Conservation (phyloP, 37 sponge, comb jelly and placozoan genomes). For the Ephydatia muelleri region DNA sequence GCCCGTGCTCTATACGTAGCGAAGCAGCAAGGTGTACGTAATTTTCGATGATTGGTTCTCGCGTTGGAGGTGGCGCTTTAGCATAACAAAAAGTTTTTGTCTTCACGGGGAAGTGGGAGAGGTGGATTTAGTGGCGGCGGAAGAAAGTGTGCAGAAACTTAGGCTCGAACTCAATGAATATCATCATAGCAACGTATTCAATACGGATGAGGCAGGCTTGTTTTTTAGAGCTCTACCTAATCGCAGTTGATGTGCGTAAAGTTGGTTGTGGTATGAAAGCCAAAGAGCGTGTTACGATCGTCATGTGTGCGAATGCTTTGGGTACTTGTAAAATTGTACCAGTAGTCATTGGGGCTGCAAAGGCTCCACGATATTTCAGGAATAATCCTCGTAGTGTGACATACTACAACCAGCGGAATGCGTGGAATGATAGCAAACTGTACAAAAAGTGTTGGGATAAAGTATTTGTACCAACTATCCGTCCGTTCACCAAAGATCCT, state of each 20-base stretch:
- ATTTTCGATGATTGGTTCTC: conserved; percentile 64
- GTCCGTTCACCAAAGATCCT: background rate
- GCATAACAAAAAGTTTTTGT: conserved; percentile 41
- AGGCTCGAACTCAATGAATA: conserved; percentile 43
- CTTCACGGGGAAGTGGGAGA: conserved; percentile 75
- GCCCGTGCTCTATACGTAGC: conserved; percentile 16
- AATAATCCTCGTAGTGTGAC: background rate
- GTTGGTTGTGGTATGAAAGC: background rate
- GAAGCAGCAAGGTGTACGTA: conserved; percentile 26
- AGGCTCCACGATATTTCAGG: background rate
- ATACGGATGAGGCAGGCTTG: conserved; percentile 53
- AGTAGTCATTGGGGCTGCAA: background rate
- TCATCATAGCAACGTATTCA: conserved; percentile 37
- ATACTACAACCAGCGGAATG: background rate
- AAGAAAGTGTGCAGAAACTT: conserved; percentile 46
- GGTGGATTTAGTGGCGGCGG: conserved; percentile 32
- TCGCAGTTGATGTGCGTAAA: background rate
- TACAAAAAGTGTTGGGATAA: background rate
- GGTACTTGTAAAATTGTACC: background rate
- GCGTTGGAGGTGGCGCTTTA: conserved; percentile 57
- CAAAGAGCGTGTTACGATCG: background rate
- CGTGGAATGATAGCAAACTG: background rate
- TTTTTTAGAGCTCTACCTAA: conserved; percentile 62
- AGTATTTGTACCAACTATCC: background rate
- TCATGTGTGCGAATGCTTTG: background rate